Percentiles rank a stretch among this genome's conserved stretches.
phyloP scores from a whole-genome alignment of 2,888 invertebrate genomes.

The Rhorus exstirpatorius region DNA sequence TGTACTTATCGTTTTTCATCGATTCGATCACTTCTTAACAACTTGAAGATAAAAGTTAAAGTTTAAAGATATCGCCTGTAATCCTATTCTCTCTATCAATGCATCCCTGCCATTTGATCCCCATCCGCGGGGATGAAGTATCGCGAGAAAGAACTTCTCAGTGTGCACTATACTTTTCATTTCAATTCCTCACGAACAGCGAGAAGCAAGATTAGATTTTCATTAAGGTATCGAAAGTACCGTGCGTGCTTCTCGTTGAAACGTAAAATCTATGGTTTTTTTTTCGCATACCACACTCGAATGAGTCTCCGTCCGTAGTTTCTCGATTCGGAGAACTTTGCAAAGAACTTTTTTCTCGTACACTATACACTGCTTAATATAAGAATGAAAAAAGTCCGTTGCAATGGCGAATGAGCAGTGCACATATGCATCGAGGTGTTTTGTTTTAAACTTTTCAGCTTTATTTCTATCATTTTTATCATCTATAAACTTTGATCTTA shows the following conservation, averaged over 20 bases:
- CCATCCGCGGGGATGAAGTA: neutral
- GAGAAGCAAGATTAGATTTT: conserved; percentile 55
- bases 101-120: neutral
- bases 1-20: no score
- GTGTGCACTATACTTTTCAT: neutral
- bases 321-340: no score
- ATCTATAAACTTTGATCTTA: no score
- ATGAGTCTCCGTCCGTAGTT: no score
- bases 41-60: neutral
- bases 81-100: neutral
- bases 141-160: neutral
- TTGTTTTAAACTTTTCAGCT: no score
- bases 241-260: conserved; percentile 17
- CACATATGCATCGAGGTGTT: no score
- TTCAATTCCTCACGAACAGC: neutral
- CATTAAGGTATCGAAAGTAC: conserved; percentile 57
- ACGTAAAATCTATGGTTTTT: neutral
- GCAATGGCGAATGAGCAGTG: neutral
- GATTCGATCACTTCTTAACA: no score
- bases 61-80: neutral
- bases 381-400: no score
- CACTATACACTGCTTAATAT: no score
- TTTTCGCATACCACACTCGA: conserved; percentile 33
- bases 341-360: neutral
- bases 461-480: no score